Evolutionary conservation across 2,888 invertebrate genomes (phyloP), one percentile per base, ranked within the genome.

Genomic region (Drosophila cracens): DNA sequence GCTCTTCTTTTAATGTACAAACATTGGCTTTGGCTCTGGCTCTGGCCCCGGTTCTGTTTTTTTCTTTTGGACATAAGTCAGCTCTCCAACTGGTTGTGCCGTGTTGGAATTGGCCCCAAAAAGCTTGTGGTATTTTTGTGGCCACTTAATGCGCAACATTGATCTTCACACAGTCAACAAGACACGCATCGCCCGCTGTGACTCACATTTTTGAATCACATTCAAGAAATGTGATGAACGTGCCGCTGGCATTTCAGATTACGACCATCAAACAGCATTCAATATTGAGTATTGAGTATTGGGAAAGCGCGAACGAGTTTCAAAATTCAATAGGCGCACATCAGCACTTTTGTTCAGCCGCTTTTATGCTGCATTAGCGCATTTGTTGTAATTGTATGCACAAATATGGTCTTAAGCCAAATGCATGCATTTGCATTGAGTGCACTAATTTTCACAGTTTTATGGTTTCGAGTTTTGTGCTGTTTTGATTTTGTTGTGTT

Each of bases 1-100:
- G 84, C 66, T 68, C 71, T 77, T 71, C 76, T 73, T 67, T 87
- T 70, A 83, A 86, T 86, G 88, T 81, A 85, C 86, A 79, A 87
- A 84, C 77, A 87, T 79, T 75, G 60, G 57, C 34, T 43, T 53
- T 54, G 49, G 33, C 49, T 49, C 27, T 5, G n/a, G 36, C 43
- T 13, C 7, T n/a, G 49, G 29, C 49, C 1, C 10, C 67, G 63
- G 48, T 27, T 53, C 51, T 34, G 46, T n/a, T 43, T 43, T 58
- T 61, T 21, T 21, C 56, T 63, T 63, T 67, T 40, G 33, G 13
- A 59, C 64, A 64, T 67, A 66, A 76, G 63, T 76, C 64, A 76
- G 68, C 31, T 36, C 21, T 29, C 16, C 49, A 53, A 59, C 48
- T 56, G 59, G 53, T 58, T 57, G 38, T 46, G 21, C 46, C 38